These are phyloP conservation scores for Dromius quadrimaculatus DNA, from an alignment of 2,888 invertebrate species.

Conservation along the genomic window DNA sequence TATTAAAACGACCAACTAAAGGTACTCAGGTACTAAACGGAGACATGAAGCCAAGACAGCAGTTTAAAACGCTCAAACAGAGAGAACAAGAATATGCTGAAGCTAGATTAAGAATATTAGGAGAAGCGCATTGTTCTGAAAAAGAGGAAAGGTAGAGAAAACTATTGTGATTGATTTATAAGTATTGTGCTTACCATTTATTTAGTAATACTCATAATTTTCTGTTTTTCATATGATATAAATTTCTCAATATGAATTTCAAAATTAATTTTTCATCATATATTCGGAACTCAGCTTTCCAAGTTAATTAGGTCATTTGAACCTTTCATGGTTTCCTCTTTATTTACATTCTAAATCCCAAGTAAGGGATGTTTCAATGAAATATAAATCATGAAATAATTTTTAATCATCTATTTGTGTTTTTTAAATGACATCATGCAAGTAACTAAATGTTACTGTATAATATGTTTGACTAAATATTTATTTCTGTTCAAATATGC, in stretches of 20 bases:
- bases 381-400: too few relatives aligned
- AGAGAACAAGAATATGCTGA: slow-evolving; percentile 95
- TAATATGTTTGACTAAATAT: too few relatives aligned
- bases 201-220: background rate
- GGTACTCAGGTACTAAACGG: slow-evolving; percentile 69
- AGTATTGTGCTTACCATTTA: background rate
- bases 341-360: too few relatives aligned
- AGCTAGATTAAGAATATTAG: slow-evolving; percentile 89
- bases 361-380: too few relatives aligned
- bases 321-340: too few relatives aligned
- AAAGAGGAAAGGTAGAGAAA: slow-evolving; percentile 74
- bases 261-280: too few relatives aligned
- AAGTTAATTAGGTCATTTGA: too few relatives aligned
- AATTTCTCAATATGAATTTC: background rate
- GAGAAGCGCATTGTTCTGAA: slow-evolving; percentile 85
- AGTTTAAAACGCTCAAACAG: slow-evolving; percentile 87
- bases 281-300: too few relatives aligned
- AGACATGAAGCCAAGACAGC: slow-evolving; percentile 77
- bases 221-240: background rate
- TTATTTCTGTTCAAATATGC: too few relatives aligned
- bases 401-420: too few relatives aligned
- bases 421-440: too few relatives aligned
- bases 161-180: background rate
- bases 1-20: slow-evolving; percentile 79
- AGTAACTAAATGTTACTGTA: too few relatives aligned